Conservation (phyloP, 2,888 invertebrate species). For the Cactoblastis cactorum region DNA sequence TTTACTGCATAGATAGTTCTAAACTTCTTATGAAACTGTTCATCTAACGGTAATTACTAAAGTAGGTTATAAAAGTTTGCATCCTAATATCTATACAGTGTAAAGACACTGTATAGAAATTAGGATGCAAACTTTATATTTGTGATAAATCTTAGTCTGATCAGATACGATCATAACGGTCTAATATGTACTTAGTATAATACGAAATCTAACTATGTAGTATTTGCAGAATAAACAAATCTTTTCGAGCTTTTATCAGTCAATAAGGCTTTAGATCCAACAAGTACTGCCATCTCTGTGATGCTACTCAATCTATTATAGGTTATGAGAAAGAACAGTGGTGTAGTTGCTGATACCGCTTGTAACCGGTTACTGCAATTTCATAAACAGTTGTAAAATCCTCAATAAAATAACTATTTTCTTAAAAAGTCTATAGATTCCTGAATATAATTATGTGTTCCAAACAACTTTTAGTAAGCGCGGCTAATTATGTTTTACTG, state of each 20-base stretch:
- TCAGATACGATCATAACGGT: conserved; percentile 1
- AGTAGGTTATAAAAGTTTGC: conserved; percentile 5
- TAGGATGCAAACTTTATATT: too few relatives aligned
- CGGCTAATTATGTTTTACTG: neutral
- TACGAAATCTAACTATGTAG: neutral
- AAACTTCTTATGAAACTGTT: conserved; percentile 1
- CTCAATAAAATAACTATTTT: neutral
- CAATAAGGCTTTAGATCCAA: conserved; percentile 18
- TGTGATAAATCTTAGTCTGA: neutral
- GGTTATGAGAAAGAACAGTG: neutral
- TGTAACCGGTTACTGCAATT: neutral
- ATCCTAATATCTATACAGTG: conserved; percentile 8
- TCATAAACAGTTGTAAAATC: neutral
- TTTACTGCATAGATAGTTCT: neutral
- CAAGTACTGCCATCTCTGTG: conserved; percentile 35
- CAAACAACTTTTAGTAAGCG: neutral
- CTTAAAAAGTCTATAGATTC: neutral
- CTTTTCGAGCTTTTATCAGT: neutral
- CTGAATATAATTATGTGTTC: neutral
- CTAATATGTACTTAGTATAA: neutral
- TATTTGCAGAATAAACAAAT: conserved; percentile 3
- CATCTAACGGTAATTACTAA: conserved; percentile 2
- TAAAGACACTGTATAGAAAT: neutral
- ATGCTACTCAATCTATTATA: neutral
- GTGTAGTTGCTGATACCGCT: neutral